Percentiles rank a stretch among this genome's conserved stretches.
Evolutionary conservation across 2,797 vertebrate genomes (phyloP).

Genomic region (Rhynchotus rufescens): DNA sequence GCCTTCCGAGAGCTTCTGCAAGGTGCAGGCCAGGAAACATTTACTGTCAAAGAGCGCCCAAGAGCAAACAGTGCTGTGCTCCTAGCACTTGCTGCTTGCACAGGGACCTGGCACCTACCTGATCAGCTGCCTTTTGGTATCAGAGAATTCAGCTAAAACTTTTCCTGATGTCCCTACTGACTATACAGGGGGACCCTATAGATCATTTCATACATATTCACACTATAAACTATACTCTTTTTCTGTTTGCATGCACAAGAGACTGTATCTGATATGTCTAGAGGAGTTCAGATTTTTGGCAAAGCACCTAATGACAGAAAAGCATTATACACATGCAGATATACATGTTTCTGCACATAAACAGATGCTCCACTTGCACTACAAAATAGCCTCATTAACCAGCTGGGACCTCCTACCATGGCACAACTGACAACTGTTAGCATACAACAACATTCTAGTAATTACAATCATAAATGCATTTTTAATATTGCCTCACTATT

Average conservation of each 20-base stretch:
- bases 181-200: not conserved
- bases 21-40: conserved; percentile 32
- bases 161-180: not conserved
- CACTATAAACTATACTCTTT: not conserved
- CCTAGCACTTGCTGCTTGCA: not conserved
- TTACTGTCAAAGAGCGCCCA: not conserved
- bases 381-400: conserved; percentile 31
- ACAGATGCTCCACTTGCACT: conserved; percentile 22
- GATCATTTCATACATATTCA: not conserved
- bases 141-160: not conserved
- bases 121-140: too few relatives aligned
- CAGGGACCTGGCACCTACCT: not conserved
- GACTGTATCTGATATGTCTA: not conserved
- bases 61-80: not conserved
- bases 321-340: conserved; percentile 1
- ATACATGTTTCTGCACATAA: conserved; percentile 34
- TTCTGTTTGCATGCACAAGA: not conserved
- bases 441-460: conserved; percentile 16
- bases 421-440: conserved; percentile 31
- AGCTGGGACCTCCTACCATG: conserved; percentile 32
- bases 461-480: conserved; percentile 35
- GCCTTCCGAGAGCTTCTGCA: conserved; percentile 29
- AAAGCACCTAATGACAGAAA: conserved; percentile 30
- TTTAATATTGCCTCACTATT: conserved; percentile 44
- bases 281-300: conserved; percentile 43